Base-by-base conservation (phyloP, 2,888 invertebrate genomes). In the Cybosia mesomella region DNA sequence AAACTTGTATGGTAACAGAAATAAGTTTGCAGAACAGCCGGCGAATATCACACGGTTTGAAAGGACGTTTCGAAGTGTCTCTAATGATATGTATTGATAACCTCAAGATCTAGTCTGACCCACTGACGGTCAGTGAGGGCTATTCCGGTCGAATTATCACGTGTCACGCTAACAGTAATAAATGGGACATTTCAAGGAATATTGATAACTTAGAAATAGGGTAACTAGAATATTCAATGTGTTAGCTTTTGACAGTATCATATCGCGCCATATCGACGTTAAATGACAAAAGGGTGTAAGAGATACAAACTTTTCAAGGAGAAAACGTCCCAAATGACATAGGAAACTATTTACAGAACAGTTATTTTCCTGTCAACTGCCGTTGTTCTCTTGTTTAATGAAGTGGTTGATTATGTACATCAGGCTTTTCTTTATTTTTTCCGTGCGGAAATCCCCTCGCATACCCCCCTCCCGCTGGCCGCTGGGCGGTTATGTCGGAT, bases 61-160 rank as follows among this genome's bases (percentile, higher is more conserved):
- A 71, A 69, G 72, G 79, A 80, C 64, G 76, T 77, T 75, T 82
- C 77, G 53, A 74, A 71, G 70, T 79, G 81, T 81, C 84, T 78
- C 58, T 68, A 78, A 69, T 74, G 81, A 81, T 76, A 80, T 79
- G 68, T 60, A 11, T 18, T 49, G 85, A 87, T 87, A 87, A 84
- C 87, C 87, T 69, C 58, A 24, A 64, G 70, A 66, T 61, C 77
- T 76, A 67, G 76, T 81, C 83, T 77, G 73, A 74, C 71, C 84
- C 84, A 83, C 85, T 84, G 28, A 84, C 60, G 85, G 85, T 85
- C 78, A 80, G 24, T 82, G 85, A 18, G 73, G 67, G 67, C 65
- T 75, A 79, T 78, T 71, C 66, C 74, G 76, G 69, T 71, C 77
- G 68, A 59, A 66, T 67, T 75, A 74, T 75, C 74, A 64, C 49